Base-by-base conservation (phyloP, 2,888 invertebrate genomes). In the Philereme vetulata region DNA sequence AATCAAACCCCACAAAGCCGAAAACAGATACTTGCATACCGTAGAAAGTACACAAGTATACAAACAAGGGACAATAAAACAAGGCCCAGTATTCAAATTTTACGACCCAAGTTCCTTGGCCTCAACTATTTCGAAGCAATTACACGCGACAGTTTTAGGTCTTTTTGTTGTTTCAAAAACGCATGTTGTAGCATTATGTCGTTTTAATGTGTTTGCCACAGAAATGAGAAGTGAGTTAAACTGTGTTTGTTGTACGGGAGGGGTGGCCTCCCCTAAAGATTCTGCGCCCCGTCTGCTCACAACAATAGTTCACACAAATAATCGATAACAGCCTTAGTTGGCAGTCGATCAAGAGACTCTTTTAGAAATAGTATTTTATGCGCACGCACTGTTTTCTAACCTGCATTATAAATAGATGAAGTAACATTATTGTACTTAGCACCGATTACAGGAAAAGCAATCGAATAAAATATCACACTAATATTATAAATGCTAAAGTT, bases 301-400 rank as follows among this genome's bases (percentile, higher is more conserved):
- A 82, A 90, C 88, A 90, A 90, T 89, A 90, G 89, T 87, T 86
- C 86, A 85, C 85, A 86, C 80, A 76, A 78, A 81, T 81, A 90
- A 90, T 90, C 90, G 80, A 90, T 91, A 89, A 70, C 68, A 71
- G 62, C 74, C 74, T 72, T 71, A 72, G 68, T 72, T 66, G 64
- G 66, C 40, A 50, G 43, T 48, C 54, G 58, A 71, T 69, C 55
- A 60, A 70, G 64, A 68, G 56, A 57, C 50, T 64, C 64, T 55
- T 67, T 64, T 58, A 33, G 52, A 65, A 60, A 51, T 59, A 60
- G 68, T 46, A 44, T 52, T 40, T 49, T 53, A 56, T 78, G 78
- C 77, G 77, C 76, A 61, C 75, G 76, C 75, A 74, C 72, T 73
- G 71, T 72, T 73, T 67, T 52, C 2, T 21, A 21, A 21, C 21